Percentiles rank a stretch among this genome's conserved stretches.
phyloP scores from a whole-genome alignment of 1,140 invertebrate genomes.

The Aleiodes sp. region DNA sequence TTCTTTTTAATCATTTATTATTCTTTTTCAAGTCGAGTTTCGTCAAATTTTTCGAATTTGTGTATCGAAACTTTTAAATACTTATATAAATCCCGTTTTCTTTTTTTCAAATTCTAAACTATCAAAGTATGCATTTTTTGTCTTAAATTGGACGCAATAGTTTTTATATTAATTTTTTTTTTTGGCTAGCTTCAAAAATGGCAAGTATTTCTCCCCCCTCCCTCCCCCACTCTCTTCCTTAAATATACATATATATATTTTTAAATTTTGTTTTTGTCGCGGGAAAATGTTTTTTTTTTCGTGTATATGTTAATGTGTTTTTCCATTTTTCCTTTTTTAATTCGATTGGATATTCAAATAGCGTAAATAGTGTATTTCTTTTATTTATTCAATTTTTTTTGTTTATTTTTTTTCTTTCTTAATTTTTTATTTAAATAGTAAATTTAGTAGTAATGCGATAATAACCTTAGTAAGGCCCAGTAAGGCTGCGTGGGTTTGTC shows the following conservation, averaged over 20 bases:
- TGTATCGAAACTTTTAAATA: constrained; percentile 3
- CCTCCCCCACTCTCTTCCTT: too few relatives aligned
- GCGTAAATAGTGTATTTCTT: constrained; percentile 54
- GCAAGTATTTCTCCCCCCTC: constrained; percentile 40
- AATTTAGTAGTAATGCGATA: constrained; percentile 56
- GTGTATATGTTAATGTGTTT: constrained; percentile 24
- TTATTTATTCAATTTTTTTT: constrained; percentile 25
- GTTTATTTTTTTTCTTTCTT: constrained; percentile 27
- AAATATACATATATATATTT: constrained; percentile 26
- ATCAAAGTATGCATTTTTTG: constrained; percentile 41
- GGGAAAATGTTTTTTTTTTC: constrained; percentile 17
- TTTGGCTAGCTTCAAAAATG: constrained; percentile 48
- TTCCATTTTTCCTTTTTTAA: constrained; percentile 48
- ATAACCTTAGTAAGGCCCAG: constrained; percentile 67
- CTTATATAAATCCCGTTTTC: constrained; percentile 12
- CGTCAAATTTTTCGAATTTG: constrained; percentile 1
- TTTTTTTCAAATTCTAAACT: not conserved
- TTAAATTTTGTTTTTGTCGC: constrained; percentile 24
- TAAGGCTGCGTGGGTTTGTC: constrained; percentile 65
- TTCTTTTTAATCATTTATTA: not conserved
- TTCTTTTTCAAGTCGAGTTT: not conserved
- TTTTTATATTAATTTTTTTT: constrained; percentile 45
- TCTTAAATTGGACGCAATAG: constrained; percentile 57
- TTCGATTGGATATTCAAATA: constrained; percentile 55
- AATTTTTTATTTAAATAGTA: constrained; percentile 36